Conservation (phyloP, 2,888 invertebrate genomes). For the Sthenelais limicola region DNA sequence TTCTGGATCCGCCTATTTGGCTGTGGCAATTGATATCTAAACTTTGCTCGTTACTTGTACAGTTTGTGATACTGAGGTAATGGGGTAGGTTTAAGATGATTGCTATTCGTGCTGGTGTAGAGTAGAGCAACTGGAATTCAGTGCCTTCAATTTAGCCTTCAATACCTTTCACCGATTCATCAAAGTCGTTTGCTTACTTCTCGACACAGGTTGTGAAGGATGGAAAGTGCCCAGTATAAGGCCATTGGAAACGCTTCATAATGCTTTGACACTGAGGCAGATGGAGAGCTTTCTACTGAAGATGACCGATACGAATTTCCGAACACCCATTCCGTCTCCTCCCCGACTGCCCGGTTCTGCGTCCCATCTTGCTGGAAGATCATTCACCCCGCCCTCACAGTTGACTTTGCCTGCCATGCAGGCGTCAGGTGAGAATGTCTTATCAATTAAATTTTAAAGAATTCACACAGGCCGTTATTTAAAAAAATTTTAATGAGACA, state of each 20-base stretch:
- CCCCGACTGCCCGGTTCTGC: conserved; percentile 21
- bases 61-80: too few relatives aligned
- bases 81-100: too few relatives aligned
- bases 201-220: conserved; percentile 45
- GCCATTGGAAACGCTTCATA: conserved; percentile 97
- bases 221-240: conserved; percentile 84
- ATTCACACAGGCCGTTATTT: too few relatives aligned
- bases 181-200: background rate
- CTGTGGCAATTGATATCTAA: too few relatives aligned
- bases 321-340: conserved; percentile 47
- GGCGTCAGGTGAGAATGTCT: background rate
- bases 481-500: too few relatives aligned
- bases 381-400: conserved; percentile 21
- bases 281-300: conserved; percentile 84
- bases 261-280: conserved; percentile 92
- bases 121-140: too few relatives aligned
- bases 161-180: too few relatives aligned
- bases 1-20: too few relatives aligned
- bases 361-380: background rate
- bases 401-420: conserved; percentile 6
- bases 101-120: too few relatives aligned
- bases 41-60: too few relatives aligned
- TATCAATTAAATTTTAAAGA: too few relatives aligned
- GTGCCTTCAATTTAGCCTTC: too few relatives aligned
- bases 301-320: conserved; percentile 41